Base-by-base conservation (phyloP, 2,113 vertebrate species). In the Rhadina sibilatrix region DNA sequence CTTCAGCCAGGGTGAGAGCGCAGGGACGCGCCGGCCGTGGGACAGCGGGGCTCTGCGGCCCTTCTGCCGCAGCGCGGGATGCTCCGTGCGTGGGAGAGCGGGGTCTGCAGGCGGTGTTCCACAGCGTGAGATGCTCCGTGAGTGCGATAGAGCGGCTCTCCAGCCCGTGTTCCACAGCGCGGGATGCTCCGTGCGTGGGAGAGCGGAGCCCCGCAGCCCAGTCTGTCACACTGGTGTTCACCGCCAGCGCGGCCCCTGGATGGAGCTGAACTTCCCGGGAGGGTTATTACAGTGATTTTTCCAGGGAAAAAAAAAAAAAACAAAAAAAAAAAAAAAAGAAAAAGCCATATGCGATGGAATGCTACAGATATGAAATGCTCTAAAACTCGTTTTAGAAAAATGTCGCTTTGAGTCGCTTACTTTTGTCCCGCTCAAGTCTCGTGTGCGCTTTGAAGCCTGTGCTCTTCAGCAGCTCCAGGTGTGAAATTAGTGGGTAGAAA, bases 1-100 rank as follows among this genome's bases (percentile, higher is more conserved):
- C 83, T 68, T 60, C 52, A 84, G 79, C 66, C 80, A 97, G 19
- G 95, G 98, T 98, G 96, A 96, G 96, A 44, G 61, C 44, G 1
- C 27, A 2, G 66, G 35, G 31, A 17, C 13, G 53, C 15, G 23
- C 24, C 30, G 49, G 31, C 6, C 15, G 40, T 3, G 44, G 31
- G 42, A 23, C 7, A 18, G 33, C 22, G 31, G 23, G 35, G 57
- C 35, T 24, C 30, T 23, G 44, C 52, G 25, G 61, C 13, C 52
- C 8, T 9, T 17, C 1, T 21, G 15, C 6, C 28, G 0, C 52
- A 2, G 31, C 5, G 16, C 16, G 8, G 19, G 7, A 5, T 27
- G 52, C 42, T 57, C 52, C 11, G 42, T 8, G 47, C 7, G 14
- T 2, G 38, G 9, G 33, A 7, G 6, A 30, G 44, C 18, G 53